Conservation (phyloP, 2,797 vertebrate genomes). For the Notolabrus celidotus region DNA sequence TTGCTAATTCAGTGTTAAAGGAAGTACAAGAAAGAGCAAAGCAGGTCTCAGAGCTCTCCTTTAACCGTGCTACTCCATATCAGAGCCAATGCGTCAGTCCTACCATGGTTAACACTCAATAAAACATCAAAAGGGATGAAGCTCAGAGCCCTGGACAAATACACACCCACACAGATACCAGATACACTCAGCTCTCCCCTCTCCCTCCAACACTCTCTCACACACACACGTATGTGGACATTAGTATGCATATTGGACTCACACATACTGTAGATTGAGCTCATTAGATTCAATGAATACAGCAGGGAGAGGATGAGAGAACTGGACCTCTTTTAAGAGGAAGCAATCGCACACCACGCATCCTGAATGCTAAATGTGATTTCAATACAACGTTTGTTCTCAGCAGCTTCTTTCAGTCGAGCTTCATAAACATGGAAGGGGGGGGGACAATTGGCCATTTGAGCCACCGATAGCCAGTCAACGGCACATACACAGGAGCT, state of each 20-base stretch:
- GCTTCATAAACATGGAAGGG: constrained; percentile 11
- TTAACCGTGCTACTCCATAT: constrained; percentile 66
- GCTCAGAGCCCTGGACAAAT: constrained; percentile 75
- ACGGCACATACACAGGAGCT: constrained; percentile 54
- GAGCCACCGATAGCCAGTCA: constrained; percentile 51
- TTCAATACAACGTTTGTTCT: constrained; percentile 45
- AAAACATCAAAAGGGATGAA: constrained; percentile 85
- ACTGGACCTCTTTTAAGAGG: constrained; percentile 47
- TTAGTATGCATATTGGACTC: constrained; percentile 11
- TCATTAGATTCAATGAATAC: constrained; percentile 57
- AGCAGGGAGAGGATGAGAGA: constrained; percentile 47
- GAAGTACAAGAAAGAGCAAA: constrained; percentile 60
- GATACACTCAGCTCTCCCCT: constrained; percentile 48
- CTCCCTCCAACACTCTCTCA: background rate
- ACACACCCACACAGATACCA: constrained; percentile 71
- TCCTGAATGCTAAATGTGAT: constrained; percentile 56
- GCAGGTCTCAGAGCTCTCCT: constrained; percentile 66
- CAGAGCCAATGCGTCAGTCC: constrained; percentile 73
- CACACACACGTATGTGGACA: constrained; percentile 26
- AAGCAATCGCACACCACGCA: constrained; percentile 21
- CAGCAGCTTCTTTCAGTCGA: constrained; percentile 34
- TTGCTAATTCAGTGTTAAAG: constrained; percentile 63
- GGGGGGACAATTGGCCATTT: constrained; percentile 48
- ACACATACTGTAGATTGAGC: constrained; percentile 32
- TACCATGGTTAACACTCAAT: constrained; percentile 82